Base-by-base conservation (phyloP, 2,797 vertebrate genomes). In the Lacerta agilis region DNA sequence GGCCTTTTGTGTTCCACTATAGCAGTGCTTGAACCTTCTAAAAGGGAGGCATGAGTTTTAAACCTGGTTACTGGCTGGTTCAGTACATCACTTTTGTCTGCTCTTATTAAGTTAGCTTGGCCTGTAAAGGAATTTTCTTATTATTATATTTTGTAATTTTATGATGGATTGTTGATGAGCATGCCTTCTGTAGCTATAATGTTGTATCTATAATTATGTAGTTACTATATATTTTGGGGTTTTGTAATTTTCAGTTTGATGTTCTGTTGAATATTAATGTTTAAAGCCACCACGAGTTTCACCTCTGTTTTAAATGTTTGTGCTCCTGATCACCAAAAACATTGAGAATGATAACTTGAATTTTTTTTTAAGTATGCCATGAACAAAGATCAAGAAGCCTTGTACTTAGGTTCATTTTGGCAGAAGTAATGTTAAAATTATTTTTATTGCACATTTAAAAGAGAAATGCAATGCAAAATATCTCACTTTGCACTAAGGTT, bases 31-130 rank as follows among this genome's bases (percentile, higher is more conserved):
- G 90, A 85, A n/a, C 58, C 85, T 75, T 93, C 43, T 92, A 83
- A 89, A 94, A 94, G 80, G 91, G 86, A 89, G 95, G 86, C 88
- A 88, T 93, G 75, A 92, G 79, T 94, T 93, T 15, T 95, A 96
- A 96, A 96, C 95, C 49, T 97, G 96, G 20, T 97, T 93, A 97
- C 98, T 99, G 98, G 97, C 98, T 98, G 98, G 98, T 95, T 98
- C 98, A 98, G 98, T 97, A 95, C 94, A 90, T 95, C 91, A 82
- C 92, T 95, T 95, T 86, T 93, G 85, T 94, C 91, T 92, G 71
- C 38, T 81, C 92, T 93, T 95, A 92, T 98, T 98, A 98, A 98
- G 98, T 97, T 96, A 83, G 85, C 91, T 93, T 94, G 91, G 77
- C 94, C 96, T 95, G 8, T 91, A 92, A 96, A 95, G 92, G 93